phyloP scores from a whole-genome alignment of 1,140 invertebrate genomes.

The Linepithema humile region DNA sequence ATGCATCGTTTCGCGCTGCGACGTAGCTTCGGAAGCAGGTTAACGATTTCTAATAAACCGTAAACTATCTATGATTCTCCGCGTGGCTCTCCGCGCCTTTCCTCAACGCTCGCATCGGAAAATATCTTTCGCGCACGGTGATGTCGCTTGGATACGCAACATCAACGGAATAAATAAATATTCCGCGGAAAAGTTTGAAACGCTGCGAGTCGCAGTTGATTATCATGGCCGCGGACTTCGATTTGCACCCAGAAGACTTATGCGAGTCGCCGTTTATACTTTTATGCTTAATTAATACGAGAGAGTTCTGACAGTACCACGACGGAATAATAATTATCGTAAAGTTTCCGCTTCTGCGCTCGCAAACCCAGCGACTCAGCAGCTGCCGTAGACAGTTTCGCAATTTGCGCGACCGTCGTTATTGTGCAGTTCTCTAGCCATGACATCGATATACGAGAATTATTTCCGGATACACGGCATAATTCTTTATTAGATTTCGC shows the following conservation, averaged over 20 bases:
- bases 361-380: neutral
- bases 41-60: constrained; percentile 36
- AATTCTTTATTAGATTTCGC: neutral
- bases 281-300: constrained; percentile 34
- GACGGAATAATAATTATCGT: constrained; percentile 40
- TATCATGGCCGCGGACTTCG: neutral
- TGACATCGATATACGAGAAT: neutral
- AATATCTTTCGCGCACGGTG: neutral
- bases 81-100: neutral
- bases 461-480: neutral
- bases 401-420: constrained; percentile 22
- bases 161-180: constrained; percentile 25
- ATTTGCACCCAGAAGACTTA: neutral
- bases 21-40: neutral
- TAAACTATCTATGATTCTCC: neutral
- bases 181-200: neutral
- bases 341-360: constrained; percentile 15
- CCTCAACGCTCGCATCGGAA: constrained; percentile 11
- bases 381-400: constrained; percentile 2
- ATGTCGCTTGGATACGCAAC: constrained; percentile 16
- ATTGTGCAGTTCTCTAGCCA: constrained; percentile 3
- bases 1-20: neutral
- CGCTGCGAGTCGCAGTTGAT: neutral
- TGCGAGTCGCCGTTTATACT: constrained; percentile 14
- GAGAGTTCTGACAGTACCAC: neutral